These are phyloP conservation scores for Diachrysia chrysitis DNA, from an alignment of 2,888 invertebrate species.

Conservation along the genomic window DNA sequence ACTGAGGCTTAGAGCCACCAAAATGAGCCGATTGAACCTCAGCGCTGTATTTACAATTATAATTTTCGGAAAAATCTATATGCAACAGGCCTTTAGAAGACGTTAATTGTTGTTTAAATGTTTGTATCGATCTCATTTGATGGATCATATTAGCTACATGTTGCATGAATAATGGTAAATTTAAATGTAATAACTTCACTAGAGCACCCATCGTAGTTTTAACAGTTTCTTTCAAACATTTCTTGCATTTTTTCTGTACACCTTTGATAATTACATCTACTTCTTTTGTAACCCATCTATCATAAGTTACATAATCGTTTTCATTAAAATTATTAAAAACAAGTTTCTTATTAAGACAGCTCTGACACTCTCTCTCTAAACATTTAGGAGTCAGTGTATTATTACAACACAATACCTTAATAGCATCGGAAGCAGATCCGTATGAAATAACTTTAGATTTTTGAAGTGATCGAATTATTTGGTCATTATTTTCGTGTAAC, in stretches of 20 bases:
- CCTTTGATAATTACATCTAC: slow-evolving; percentile 26
- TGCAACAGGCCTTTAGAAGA: slow-evolving; percentile 32
- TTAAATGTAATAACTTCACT: slow-evolving; percentile 11
- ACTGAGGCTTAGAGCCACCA: slow-evolving; percentile 41
- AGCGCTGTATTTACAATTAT: slow-evolving; percentile 42
- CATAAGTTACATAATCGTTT: slow-evolving; percentile 26
- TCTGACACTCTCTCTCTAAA: slow-evolving; percentile 26
- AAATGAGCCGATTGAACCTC: slow-evolving; percentile 50
- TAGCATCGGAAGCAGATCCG: slow-evolving; percentile 20
- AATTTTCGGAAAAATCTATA: slow-evolving; percentile 50
- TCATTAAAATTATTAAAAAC: slow-evolving; percentile 7
- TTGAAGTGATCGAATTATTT: slow-evolving; percentile 12
- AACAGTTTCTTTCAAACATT: slow-evolving; percentile 47
- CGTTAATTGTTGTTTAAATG: slow-evolving; percentile 35
- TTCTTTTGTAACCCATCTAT: slow-evolving; percentile 39
- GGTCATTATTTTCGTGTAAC: slow-evolving; percentile 26
- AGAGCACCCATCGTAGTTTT: slow-evolving; percentile 23
- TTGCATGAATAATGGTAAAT: slow-evolving; percentile 32
- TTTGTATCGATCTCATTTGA: slow-evolving; percentile 34
- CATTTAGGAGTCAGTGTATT: slow-evolving; percentile 27
- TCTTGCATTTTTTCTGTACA: slow-evolving; percentile 27
- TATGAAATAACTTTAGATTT: slow-evolving; percentile 17
- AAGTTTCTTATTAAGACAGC: slow-evolving; percentile 27
- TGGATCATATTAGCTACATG: slow-evolving; percentile 38
- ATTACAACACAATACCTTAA: slow-evolving; percentile 29